A percentile compares a stretch with the other conserved stretches of the same genome.
Conservation (phyloP, 1,140 invertebrate species). For the Bicyclus anynana region DNA sequence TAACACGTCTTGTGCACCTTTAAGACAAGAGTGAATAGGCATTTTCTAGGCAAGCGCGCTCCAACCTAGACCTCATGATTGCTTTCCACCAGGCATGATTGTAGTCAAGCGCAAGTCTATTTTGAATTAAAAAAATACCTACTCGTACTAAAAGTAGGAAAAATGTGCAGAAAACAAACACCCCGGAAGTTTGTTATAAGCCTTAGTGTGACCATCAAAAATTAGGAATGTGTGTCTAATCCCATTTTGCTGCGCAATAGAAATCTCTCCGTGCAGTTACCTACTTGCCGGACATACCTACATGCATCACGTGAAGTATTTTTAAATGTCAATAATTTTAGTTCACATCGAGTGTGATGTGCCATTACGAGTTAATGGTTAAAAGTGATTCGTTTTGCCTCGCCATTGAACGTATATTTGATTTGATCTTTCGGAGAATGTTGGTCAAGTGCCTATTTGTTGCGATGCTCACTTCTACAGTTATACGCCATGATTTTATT, state of each 20-base stretch:
- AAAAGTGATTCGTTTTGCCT: conserved; percentile 9
- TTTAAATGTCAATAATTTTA: conserved; percentile 6
- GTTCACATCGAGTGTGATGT: conserved; percentile 2
- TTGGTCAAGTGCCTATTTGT: conserved; percentile 36
- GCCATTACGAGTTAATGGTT: conserved; percentile 10
- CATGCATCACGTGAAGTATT: not conserved
- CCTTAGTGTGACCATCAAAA: not conserved
- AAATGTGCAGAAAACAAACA: not conserved
- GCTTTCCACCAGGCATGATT: too few species aligned
- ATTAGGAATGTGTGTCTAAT: conserved; percentile 8
- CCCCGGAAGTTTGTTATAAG: not conserved
- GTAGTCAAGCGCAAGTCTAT: too few species aligned
- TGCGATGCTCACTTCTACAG: conserved; percentile 29
- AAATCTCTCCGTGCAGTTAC: not conserved
- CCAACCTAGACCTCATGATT: too few species aligned
- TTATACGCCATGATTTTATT: conserved; percentile 21
- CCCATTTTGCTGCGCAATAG: not conserved
- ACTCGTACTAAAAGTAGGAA: too few species aligned
- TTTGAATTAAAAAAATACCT: too few species aligned
- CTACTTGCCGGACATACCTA: not conserved
- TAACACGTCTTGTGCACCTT: too few species aligned
- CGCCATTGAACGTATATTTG: conserved; percentile 12
- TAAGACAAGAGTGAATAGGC: too few species aligned
- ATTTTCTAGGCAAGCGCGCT: too few species aligned
- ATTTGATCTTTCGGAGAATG: conserved; percentile 28